Base-by-base conservation (phyloP, 1,140 invertebrate genomes). In the Plutomurus gul region DNA sequence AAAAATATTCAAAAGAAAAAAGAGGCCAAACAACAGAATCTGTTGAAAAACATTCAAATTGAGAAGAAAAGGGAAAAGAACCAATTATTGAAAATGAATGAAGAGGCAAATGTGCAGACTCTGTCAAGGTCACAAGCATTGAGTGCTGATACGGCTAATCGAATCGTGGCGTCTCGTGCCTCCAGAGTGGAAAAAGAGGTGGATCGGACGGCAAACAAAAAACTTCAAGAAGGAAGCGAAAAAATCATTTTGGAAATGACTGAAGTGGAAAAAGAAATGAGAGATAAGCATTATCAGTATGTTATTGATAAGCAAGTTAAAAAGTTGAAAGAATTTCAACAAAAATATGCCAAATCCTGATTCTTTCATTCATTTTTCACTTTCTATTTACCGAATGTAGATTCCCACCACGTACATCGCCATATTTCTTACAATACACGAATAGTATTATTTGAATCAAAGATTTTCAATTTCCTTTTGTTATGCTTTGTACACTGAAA, bases 151-250 rank as follows among this genome's bases (percentile, higher is more conserved):
- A 81, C 79, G 13, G 72, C 79, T 0, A 81, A 77, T 43, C 30
- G 27, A 6, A 81, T 81, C 18, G 18, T 81, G 4, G 76, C 76
- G 7, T 71, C 79, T 0, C 27, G 79, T 33, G 70, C 77, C 37
- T 33, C 76, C 39, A 27, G 76, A 37, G 79, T 77, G 25, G 70
- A 77, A 18, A 77, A 75, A 16, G 79, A 81, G 75, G 79, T 77
- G 25, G 70, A 47, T 2, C 51, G 73, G 30, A 72, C 76, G 22
- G 79, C 75, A 1, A 40, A 80, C 25, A 77, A 73, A 39, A 80
- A 74, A 46, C 20, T 76, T 27, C 40, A 37, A 13, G 11, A 49
- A 25, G 70, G 70, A 47, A 71, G 37, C 5, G 16, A 39, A 25
- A 47, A 73, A 30, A 36, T 78, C 2, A 10, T 56, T 5, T 27